Conservation (phyloP, 2,113 vertebrate genomes). For the Tragelaphus imberbis region DNA sequence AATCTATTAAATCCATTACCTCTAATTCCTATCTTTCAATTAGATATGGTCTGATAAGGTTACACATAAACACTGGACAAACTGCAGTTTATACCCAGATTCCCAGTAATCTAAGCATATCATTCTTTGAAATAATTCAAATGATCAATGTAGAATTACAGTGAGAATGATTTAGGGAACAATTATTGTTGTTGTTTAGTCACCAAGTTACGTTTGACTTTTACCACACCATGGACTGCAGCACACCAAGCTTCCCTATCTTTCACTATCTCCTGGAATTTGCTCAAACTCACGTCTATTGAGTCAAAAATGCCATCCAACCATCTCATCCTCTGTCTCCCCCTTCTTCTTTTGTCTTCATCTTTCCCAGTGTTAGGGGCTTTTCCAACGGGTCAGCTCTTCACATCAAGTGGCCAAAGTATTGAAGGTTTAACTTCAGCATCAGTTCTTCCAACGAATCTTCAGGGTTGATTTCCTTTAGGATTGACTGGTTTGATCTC, state of each 20-base stretch:
- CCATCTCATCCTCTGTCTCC: background rate
- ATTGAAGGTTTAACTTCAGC: background rate
- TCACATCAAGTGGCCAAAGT: background rate
- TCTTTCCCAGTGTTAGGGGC: background rate
- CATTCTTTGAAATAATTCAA: conserved; percentile 36
- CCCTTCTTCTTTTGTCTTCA: background rate
- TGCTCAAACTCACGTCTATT: background rate
- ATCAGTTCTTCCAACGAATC: background rate
- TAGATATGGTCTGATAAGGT: background rate
- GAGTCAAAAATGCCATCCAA: background rate
- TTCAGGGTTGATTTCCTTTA: background rate
- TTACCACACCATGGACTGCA: background rate
- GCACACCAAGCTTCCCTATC: background rate
- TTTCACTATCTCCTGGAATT: background rate
- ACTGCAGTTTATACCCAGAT: background rate
- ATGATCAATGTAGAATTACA: background rate
- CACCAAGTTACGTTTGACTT: accelerated
- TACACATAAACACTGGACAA: background rate
- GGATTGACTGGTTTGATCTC: background rate
- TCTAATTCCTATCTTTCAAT: conserved; percentile 32
- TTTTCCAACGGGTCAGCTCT: background rate
- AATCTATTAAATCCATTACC: conserved; percentile 36
- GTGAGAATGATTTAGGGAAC: background rate
- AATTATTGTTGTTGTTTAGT: background rate
- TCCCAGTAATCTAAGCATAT: background rate